Conservation (phyloP, 1,140 invertebrate species). For the Lamellibrachia luymesi region DNA sequence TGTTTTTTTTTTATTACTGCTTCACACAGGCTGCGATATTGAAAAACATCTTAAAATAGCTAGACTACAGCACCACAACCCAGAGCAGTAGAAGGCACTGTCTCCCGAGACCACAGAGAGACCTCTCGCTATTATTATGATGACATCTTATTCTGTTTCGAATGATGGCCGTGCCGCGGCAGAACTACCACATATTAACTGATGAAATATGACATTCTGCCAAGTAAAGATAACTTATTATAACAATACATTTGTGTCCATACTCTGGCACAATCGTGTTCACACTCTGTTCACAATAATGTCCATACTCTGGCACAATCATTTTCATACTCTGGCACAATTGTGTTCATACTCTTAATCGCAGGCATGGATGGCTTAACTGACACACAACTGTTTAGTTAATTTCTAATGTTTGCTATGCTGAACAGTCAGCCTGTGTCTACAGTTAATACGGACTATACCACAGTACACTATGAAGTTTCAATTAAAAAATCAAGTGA, state of each 20-base stretch:
- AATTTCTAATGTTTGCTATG: neutral
- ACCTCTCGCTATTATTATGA: too few relatives aligned
- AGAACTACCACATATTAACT: too few relatives aligned
- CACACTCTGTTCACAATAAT: neutral
- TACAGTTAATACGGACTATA: neutral
- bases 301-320: neutral
- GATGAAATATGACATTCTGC: too few relatives aligned
- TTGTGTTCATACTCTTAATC: neutral
- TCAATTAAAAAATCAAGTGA: neutral
- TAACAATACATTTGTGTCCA: too few relatives aligned
- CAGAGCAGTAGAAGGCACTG: neutral
- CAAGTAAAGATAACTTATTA: too few relatives aligned
- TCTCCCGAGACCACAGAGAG: neutral
- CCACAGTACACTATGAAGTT: neutral
- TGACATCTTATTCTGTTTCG: too few relatives aligned
- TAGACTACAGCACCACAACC: too few relatives aligned
- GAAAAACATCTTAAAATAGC: too few relatives aligned
- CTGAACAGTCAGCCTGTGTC: neutral
- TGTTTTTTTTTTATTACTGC: neutral
- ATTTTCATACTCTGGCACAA: too few relatives aligned
- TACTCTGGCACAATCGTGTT: too few relatives aligned
- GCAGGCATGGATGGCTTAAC: neutral
- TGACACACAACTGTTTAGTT: neutral
- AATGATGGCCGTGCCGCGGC: too few relatives aligned
- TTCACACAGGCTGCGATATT: neutral